Evolutionary conservation across 2,797 vertebrate species (phyloP), one percentile per base, ranked within the genome.

Genomic region (Protonibea diacanthus): DNA sequence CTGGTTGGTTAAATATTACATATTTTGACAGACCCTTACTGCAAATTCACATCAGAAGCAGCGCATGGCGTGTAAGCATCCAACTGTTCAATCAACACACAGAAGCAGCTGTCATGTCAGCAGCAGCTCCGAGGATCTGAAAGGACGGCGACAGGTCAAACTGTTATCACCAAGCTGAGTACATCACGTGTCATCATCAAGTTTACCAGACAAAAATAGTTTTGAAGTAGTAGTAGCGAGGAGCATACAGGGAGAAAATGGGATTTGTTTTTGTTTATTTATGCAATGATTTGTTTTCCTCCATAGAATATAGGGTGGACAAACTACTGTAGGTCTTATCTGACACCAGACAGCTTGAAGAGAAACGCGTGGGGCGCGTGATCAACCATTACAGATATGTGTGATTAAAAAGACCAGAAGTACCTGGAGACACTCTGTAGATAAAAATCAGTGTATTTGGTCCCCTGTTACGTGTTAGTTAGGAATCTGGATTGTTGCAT

Each of bases 351-450:
- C 70, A 55, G 45, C 51, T 63, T 11, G 69, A 42, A 74, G 49
- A 65, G 47, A 69, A 56, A 65, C 1, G n/a, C n/a, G n/a, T 8
- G 17, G 10, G 8, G 23, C 11, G 20, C 27, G 14, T 64, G 33
- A 74, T 78, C 79, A 69, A 18, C 76, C 21, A 72, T 57, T 58
- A 72, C 38, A 66, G 8, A 65, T 51, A 58, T 57, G 4, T 53
- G 29, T 61, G 18, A 72, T 42, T 76, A 44, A 74, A 56, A 52
- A 23, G 23, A 66, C 13, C 18, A 76, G 33, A 9, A 38, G 33
- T 38, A 38, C 68, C 48, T 71, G 71, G 60, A 2, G 73, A 21
- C 25, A 57, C 42, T 73, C 5, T 0, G 4, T 62, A n/a, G 23
- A 59, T 27, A 42, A 56, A 72, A 58, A 51, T 38, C 15, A 74